phyloP scores from a whole-genome alignment of 1,140 invertebrate species.

The Trichomalopsis sarcophagae region DNA sequence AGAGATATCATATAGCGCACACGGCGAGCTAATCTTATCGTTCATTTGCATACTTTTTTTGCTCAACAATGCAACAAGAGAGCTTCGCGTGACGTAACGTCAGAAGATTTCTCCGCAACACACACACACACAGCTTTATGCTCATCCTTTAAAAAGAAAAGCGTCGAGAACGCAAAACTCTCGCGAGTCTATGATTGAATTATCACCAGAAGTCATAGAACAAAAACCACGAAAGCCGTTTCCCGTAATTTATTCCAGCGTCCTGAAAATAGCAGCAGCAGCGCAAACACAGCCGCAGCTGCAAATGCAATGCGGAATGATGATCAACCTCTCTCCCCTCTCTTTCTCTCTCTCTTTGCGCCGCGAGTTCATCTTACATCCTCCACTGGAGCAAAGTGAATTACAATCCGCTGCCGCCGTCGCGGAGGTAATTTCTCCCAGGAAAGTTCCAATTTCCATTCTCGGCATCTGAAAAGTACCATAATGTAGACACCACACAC shows the following conservation, averaged over 20 bases:
- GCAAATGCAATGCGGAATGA: slow-evolving; percentile 3
- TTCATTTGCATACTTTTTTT: slow-evolving; percentile 6
- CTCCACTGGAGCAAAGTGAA: slow-evolving; percentile 18
- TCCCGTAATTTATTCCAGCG: slow-evolving; percentile 27
- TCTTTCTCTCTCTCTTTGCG: not conserved
- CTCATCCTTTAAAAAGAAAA: not conserved
- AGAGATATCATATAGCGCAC: not conserved
- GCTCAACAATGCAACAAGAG: slow-evolving; percentile 12
- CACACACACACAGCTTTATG: not conserved
- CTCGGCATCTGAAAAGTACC: not conserved
- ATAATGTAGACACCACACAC: not conserved
- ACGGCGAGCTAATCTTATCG: not conserved
- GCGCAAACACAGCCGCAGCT: not conserved
- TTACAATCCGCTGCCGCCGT: slow-evolving; percentile 24
- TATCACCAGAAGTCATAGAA: slow-evolving; percentile 1
- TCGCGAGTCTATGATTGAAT: slow-evolving; percentile 23
- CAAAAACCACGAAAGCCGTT: slow-evolving; percentile 5
- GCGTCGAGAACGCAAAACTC: not conserved
- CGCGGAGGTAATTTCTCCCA: slow-evolving; percentile 20
- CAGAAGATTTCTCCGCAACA: slow-evolving; percentile 5
- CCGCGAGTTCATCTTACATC: not conserved
- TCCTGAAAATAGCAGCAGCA: not conserved
- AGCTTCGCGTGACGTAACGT: not conserved
- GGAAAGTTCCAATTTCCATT: slow-evolving; percentile 46
- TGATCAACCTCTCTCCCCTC: slow-evolving; percentile 2